phyloP scores from a whole-genome alignment of 1,140 invertebrate genomes.

The Nomia melanderi region DNA sequence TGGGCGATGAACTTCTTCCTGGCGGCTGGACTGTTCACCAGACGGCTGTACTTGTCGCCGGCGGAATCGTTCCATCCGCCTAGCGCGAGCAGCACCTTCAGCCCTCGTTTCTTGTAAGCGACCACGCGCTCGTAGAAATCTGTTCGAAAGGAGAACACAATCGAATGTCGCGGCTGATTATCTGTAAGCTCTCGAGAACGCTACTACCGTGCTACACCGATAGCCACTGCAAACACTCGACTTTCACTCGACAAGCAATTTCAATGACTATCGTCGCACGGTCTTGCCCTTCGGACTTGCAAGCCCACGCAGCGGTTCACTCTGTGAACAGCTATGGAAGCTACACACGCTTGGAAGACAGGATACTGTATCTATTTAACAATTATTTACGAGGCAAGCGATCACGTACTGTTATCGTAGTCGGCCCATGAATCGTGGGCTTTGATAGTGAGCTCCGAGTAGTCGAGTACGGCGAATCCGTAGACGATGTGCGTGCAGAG shows the following conservation, averaged over 20 bases:
- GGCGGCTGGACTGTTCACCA: slow-evolving; percentile 88
- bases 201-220: too few relatives aligned
- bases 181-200: too few relatives aligned
- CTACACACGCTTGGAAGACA: too few relatives aligned
- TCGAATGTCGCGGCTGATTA: too few relatives aligned
- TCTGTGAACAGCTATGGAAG: too few relatives aligned
- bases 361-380: too few relatives aligned
- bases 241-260: too few relatives aligned
- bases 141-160: slow-evolving; percentile 65
- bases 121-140: slow-evolving; percentile 92
- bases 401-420: slow-evolving; percentile 88
- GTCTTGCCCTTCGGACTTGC: too few relatives aligned
- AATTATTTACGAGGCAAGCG: too few relatives aligned
- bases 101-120: slow-evolving; percentile 88
- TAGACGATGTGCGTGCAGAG: slow-evolving; percentile 96
- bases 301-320: too few relatives aligned
- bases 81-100: slow-evolving; percentile 91
- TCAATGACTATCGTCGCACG: too few relatives aligned
- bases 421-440: slow-evolving; percentile 95
- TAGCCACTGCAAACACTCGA: too few relatives aligned
- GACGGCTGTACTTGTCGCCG: slow-evolving; percentile 91
- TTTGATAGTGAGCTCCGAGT: slow-evolving; percentile 88
- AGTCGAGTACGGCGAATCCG: slow-evolving; percentile 93
- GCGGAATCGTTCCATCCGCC: slow-evolving; percentile 95
- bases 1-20: slow-evolving; percentile 88